These are phyloP conservation scores for Catharus bicknelli DNA, from an alignment of 2,113 vertebrate genomes.

Conservation along the genomic window DNA sequence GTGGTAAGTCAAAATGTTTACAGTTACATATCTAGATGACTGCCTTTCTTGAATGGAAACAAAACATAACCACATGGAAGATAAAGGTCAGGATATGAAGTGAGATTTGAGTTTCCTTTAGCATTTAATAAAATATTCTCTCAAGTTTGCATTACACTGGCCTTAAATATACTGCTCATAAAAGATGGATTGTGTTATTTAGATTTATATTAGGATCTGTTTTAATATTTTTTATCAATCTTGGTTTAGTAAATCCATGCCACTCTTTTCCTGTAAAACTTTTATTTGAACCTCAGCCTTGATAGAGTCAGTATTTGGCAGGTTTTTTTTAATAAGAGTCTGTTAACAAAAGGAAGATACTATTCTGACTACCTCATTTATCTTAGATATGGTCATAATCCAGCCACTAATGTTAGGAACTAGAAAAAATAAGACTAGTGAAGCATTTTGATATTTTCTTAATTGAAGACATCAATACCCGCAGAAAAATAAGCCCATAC, in stretches of 20 bases:
- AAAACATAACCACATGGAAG: not conserved
- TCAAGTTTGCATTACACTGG: not conserved
- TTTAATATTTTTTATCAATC: not conserved
- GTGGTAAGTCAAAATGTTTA: not conserved
- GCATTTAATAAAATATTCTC: not conserved
- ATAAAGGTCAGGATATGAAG: not conserved
- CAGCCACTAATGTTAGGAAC: not conserved
- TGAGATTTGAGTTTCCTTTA: not conserved
- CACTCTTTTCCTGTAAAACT: not conserved
- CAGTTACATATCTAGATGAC: not conserved
- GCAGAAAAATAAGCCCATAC: not conserved
- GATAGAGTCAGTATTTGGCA: not conserved
- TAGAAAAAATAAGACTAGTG: not conserved
- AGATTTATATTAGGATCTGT: not conserved
- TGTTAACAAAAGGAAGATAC: not conserved
- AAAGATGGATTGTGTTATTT: not conserved
- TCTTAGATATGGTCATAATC: not conserved
- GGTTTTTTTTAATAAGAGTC: not conserved
- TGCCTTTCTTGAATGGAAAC: not conserved
- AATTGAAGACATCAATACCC: not conserved
- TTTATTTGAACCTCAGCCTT: not conserved
- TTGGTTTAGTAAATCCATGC: not conserved
- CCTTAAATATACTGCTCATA: not conserved
- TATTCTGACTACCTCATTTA: not conserved
- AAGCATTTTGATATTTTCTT: conserved; percentile 2